Evolutionary conservation across 2,888 invertebrate genomes (phyloP).

Genomic region (Pseudoips prasinana): DNA sequence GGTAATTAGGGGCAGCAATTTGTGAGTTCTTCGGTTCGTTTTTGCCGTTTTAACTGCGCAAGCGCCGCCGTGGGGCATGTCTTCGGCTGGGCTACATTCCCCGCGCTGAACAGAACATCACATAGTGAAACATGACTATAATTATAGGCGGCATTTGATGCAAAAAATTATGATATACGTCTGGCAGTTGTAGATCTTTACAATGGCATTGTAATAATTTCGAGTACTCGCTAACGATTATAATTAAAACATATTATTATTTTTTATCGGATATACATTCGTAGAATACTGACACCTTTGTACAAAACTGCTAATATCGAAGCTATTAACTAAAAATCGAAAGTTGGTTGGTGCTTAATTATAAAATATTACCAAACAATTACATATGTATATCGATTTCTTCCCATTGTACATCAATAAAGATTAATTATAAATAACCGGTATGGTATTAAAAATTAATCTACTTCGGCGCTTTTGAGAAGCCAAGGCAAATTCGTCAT

Average conservation of each 20-base stretch:
- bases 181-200: conserved; percentile 1
- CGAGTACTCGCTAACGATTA: too few species aligned
- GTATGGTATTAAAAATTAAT: neutral
- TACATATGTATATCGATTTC: too few species aligned
- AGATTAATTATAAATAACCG: too few species aligned
- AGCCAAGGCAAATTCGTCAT: conserved; percentile 16
- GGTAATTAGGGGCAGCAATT: conserved; percentile 66
- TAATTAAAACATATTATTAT: too few species aligned
- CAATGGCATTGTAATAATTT: too few species aligned
- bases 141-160: conserved; percentile 19
- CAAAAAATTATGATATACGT: conserved; percentile 24
- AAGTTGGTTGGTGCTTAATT: too few species aligned
- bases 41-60: conserved; percentile 41
- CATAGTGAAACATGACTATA: conserved; percentile 25
- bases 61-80: conserved; percentile 36
- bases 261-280: too few species aligned
- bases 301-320: too few species aligned
- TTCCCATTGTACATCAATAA: too few species aligned
- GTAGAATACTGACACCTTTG: too few species aligned
- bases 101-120: conserved; percentile 31
- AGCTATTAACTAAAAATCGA: too few species aligned
- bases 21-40: conserved; percentile 47
- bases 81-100: conserved; percentile 24
- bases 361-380: too few species aligned
- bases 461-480: conserved; percentile 7